phyloP scores from a whole-genome alignment of 2,888 invertebrate species.

The Drosophila phalerata region DNA sequence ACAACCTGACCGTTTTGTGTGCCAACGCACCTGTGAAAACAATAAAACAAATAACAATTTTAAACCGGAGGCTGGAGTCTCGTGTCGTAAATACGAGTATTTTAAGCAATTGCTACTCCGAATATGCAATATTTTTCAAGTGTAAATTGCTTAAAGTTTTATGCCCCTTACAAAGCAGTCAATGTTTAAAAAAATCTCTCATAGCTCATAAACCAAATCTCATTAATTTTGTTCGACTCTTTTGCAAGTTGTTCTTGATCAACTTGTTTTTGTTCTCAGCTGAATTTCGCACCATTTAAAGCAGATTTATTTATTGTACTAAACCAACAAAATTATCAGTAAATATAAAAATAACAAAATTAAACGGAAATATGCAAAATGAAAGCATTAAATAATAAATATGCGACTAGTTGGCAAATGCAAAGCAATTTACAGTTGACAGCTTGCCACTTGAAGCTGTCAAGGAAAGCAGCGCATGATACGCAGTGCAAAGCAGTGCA shows the following conservation, averaged over 20 bases:
- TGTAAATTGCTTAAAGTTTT: conserved; percentile 13
- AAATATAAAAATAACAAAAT: conserved; percentile 11
- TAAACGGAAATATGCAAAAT: conserved; percentile 60
- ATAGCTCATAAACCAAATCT: conserved; percentile 4
- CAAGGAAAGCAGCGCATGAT: conserved; percentile 15
- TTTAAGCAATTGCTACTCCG: neutral
- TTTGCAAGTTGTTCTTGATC: neutral
- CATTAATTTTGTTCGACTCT: conserved; percentile 18
- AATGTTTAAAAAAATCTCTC: neutral
- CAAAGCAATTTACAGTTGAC: conserved; percentile 52
- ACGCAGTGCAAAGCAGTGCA: neutral
- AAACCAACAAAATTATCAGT: conserved; percentile 13
- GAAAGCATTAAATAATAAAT: conserved; percentile 16
- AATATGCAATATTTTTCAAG: neutral
- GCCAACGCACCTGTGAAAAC: conserved; percentile 59
- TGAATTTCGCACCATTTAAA: conserved; percentile 40
- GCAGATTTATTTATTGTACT: conserved; percentile 36
- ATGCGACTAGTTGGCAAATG: conserved; percentile 32
- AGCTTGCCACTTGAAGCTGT: conserved; percentile 43
- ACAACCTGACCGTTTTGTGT: conserved; percentile 50
- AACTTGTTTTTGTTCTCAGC: neutral
- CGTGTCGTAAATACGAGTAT: neutral
- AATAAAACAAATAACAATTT: neutral
- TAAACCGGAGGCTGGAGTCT: conserved; percentile 11
- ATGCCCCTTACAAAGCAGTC: conserved; percentile 15